Evolutionary conservation across 2,888 invertebrate species (phyloP).

Genomic region (Melanchra persicariae): DNA sequence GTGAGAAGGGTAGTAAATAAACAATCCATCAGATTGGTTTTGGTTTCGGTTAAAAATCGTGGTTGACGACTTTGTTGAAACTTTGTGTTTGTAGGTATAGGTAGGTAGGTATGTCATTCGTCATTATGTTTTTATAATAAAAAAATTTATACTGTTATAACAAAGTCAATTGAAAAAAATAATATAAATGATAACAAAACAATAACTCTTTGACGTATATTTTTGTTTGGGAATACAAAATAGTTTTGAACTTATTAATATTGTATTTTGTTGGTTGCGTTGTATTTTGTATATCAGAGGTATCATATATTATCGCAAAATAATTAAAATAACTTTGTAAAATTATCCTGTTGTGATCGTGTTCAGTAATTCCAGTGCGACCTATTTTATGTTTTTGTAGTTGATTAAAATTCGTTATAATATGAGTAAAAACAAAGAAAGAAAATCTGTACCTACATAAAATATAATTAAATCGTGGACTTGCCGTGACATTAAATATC

Average conservation of each 20-base stretch:
- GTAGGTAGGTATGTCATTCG: neutral
- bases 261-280: neutral
- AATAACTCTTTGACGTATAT: neutral
- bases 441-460: too few species aligned
- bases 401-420: neutral
- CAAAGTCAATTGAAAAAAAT: neutral
- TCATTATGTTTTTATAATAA: too few species aligned
- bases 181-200: neutral
- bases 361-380: neutral
- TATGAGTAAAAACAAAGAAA: constrained; percentile 8
- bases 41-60: constrained; percentile 33
- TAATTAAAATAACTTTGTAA: constrained; percentile 13
- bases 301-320: neutral
- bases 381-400: neutral
- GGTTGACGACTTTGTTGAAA: constrained; percentile 1
- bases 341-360: neutral
- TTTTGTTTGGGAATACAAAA: neutral
- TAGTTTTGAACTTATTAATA: neutral
- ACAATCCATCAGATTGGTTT: constrained; percentile 58
- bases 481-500: too few species aligned
- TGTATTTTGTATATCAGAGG: neutral
- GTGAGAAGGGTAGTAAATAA: constrained; percentile 69
- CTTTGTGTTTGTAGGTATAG: neutral
- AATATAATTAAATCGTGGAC: too few species aligned
- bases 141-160: neutral